Evolutionary conservation across 2,888 invertebrate species (phyloP), one percentile per base, ranked within the genome.

Genomic region (Drosophila silvestris): DNA sequence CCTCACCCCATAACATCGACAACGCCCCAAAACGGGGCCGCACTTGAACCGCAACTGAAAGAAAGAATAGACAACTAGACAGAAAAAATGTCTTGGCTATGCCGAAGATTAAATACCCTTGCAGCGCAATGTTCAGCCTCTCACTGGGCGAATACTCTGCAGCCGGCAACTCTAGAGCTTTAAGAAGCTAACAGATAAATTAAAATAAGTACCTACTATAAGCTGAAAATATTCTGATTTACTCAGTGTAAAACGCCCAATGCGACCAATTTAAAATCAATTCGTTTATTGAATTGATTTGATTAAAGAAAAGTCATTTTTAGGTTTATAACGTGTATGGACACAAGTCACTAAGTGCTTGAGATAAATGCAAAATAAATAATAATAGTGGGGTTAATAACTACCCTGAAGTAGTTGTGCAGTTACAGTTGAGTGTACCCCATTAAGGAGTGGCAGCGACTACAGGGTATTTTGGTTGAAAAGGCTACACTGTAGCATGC

Each of bases 11-110:
- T 9, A 14, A 30, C 41, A n/a, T 39, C 16, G 28, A 16, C 32
- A 22, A 41, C 30, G 35, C 50, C 58, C 64, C n/a, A 67, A 56
- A 65, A 60, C 44, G 57, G 59, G 77, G 65, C 57, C 68, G 62
- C 57, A 61, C 81, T 79, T 81, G 54, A 77, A 66, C 68, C 77
- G 77, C 78, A 77, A 69, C 64, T 64, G 30, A 47, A 56, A 57
- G 39, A 47, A 59, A 32, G 65, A 32, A 33, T 41, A 32, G 47
- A 71, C 9, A 32, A 19, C 53, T 30, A 30, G 26, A 16, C 16
- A 5, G 16, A 47, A 47, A 2, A 26, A 26, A 47, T 26, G 9
- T 9, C 16, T 16, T 22, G 2, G 26, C 5, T 26, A 47, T 5
- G 47, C 9, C 47, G 47, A 47, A 47, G 26, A 47, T 47, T 47